Percentiles rank a stretch among this genome's conserved stretches.
These are phyloP conservation scores for Phacellophora camtschatica DNA, from an alignment of 30 jellyfish, hydroid and myxozoan species.

Conservation along the genomic window DNA sequence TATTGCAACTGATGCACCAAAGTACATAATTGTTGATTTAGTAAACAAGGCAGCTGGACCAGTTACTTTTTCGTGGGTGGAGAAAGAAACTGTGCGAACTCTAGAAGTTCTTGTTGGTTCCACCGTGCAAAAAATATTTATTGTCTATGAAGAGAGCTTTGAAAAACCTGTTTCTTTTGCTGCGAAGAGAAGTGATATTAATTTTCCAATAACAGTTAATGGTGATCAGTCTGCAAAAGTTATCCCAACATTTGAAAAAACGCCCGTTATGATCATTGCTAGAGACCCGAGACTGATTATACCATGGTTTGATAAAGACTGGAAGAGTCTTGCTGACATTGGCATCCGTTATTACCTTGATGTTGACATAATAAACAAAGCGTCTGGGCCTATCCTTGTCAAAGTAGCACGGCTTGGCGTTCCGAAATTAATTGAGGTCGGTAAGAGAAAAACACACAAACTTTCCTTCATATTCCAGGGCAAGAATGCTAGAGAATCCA, in stretches of 20 bases:
- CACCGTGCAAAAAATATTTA: not conserved
- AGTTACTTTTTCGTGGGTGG: conserved; percentile 6
- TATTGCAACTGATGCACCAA: not conserved
- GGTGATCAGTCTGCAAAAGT: not conserved
- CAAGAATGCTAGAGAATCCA: not conserved
- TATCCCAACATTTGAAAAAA: conserved; percentile 22
- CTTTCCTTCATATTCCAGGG: not conserved
- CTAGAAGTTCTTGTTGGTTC: not conserved
- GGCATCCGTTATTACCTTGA: conserved; percentile 10
- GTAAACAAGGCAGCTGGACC: conserved; percentile 16
- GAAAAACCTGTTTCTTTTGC: conserved; percentile 1
- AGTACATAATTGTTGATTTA: not conserved
- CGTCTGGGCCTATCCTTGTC: conserved; percentile 15
- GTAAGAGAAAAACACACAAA: not conserved
- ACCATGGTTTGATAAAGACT: not conserved
- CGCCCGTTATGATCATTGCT: not conserved
- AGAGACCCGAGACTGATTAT: not conserved
- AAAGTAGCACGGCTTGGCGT: not conserved
- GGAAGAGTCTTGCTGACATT: not conserved
- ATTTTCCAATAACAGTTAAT: not conserved
- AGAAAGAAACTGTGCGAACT: not conserved
- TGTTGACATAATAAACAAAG: conserved; percentile 19
- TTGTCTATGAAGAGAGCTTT: not conserved
- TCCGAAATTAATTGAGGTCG: not conserved
- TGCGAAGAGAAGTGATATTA: not conserved